Evolutionary conservation across 2,797 vertebrate species (phyloP).

Genomic region (Simalia tracyae): DNA sequence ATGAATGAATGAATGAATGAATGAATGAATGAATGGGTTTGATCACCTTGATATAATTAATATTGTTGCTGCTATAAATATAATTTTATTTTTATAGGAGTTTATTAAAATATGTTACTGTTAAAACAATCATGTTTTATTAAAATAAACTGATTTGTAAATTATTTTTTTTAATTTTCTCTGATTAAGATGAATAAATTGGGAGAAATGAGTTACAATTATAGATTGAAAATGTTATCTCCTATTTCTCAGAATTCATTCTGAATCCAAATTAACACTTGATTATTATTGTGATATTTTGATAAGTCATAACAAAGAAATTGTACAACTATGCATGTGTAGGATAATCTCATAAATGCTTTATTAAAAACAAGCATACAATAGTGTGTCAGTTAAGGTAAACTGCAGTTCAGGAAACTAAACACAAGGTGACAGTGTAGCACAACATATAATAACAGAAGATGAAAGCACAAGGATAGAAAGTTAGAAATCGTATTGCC

Average conservation of each 20-base stretch:
- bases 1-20: not conserved
- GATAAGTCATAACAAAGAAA: not conserved
- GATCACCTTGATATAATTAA: not conserved
- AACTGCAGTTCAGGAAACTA: not conserved
- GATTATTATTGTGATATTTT: not conserved
- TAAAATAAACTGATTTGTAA: slow-evolving; percentile 5
- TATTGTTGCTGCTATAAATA: not conserved
- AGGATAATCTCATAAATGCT: not conserved
- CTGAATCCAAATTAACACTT: not conserved
- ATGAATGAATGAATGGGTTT: not conserved
- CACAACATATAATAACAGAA: not conserved
- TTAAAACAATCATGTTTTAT: not conserved
- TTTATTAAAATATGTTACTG: not conserved
- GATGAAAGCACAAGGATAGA: not conserved
- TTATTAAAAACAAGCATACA: not conserved
- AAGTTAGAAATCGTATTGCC: not conserved
- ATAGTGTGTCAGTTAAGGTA: not conserved
- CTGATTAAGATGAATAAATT: not conserved
- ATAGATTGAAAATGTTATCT: not conserved
- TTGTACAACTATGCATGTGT: not conserved
- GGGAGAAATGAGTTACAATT: not conserved
- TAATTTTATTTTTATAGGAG: not conserved
- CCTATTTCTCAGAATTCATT: not conserved
- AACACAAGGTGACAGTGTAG: slow-evolving; percentile 18
- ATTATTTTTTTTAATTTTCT: slow-evolving; percentile 21